These are phyloP conservation scores for Pseudeuparius sepicola DNA, from an alignment of 2,888 invertebrate genomes.

Conservation along the genomic window DNA sequence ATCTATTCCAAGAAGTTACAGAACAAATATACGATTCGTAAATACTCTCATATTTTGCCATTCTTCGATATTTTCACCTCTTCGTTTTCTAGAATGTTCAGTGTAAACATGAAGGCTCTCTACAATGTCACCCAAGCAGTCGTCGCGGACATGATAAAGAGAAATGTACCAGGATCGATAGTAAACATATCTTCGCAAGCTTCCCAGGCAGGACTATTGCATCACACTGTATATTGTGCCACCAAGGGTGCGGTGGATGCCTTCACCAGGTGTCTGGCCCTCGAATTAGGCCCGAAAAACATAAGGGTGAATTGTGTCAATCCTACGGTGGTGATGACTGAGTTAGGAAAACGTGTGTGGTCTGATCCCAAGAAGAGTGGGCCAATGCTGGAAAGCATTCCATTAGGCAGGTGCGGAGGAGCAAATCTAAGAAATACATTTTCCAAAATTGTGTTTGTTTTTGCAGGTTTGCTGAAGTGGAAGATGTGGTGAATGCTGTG, in stretches of 20 bases:
- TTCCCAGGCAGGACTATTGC: constrained; percentile 58
- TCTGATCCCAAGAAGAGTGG: constrained; percentile 63
- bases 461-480: constrained; percentile 56
- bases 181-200: constrained; percentile 90
- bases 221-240: constrained; percentile 74
- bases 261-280: constrained; percentile 70
- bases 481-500: constrained; percentile 68
- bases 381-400: constrained; percentile 69
- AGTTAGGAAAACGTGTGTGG: constrained; percentile 79
- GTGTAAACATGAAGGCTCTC: constrained; percentile 75
- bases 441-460: too few species aligned
- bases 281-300: constrained; percentile 72
- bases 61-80: too few species aligned
- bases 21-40: too few species aligned
- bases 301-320: constrained; percentile 89
- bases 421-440: too few species aligned
- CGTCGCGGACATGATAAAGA: constrained; percentile 59
- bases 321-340: constrained; percentile 91
- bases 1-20: too few species aligned
- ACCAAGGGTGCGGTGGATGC: constrained; percentile 86
- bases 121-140: constrained; percentile 80
- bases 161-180: constrained; percentile 64
- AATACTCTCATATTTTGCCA: not conserved
- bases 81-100: constrained; percentile 54
- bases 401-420: constrained; percentile 75